Conservation (phyloP, 2,797 vertebrate genomes). For the Chelidonichthys spinosus region DNA sequence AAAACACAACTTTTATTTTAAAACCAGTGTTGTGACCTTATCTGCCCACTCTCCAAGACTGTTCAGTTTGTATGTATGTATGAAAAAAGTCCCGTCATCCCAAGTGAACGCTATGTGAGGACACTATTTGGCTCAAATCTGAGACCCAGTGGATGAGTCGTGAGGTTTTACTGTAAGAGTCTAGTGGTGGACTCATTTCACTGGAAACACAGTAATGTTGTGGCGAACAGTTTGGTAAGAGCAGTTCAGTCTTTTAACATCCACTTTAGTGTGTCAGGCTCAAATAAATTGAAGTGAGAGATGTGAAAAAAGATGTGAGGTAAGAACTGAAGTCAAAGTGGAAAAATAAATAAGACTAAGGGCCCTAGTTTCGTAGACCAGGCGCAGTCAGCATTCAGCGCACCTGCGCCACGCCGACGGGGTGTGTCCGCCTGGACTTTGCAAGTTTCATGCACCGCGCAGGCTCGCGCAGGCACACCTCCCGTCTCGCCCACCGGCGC, state of each 20-base stretch:
- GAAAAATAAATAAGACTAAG: too few relatives aligned
- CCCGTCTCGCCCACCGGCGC: too few relatives aligned
- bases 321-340: background rate
- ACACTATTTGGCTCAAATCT: background rate
- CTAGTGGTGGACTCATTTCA: background rate
- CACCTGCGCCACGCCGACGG: too few relatives aligned
- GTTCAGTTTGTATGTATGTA: too few relatives aligned
- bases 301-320: background rate
- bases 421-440: too few relatives aligned
- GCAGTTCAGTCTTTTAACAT: background rate
- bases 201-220: conserved; percentile 15
- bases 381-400: too few relatives aligned
- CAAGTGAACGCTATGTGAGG: background rate
- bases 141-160: conserved; percentile 8
- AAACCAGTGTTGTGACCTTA: background rate
- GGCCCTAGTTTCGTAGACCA: too few relatives aligned
- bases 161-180: conserved; percentile 23
- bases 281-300: background rate
- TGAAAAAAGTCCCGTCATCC: background rate
- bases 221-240: conserved; percentile 2
- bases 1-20: background rate
- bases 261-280: background rate
- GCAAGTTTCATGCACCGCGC: too few relatives aligned
- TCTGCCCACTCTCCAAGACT: too few relatives aligned
- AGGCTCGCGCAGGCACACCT: too few relatives aligned